A percentile compares a stretch with the other conserved stretches of the same genome.
Conservation (phyloP, 1,140 invertebrate genomes). For the Zaprionus lachaisei region DNA sequence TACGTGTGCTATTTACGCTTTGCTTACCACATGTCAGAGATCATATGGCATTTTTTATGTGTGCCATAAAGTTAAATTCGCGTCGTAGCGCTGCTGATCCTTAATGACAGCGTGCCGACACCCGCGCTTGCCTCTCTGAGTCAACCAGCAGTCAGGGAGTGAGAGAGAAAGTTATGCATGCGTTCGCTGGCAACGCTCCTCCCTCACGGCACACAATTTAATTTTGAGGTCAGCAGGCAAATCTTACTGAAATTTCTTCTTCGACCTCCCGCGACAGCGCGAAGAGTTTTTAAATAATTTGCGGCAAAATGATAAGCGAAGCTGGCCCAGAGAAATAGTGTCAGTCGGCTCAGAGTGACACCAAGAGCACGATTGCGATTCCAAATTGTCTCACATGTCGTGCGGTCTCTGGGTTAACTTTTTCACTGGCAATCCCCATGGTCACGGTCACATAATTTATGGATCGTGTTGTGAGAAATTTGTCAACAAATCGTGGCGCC, state of each 20-base stretch:
- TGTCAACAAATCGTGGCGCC: conserved; percentile 79
- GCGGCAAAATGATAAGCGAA: conserved; percentile 57
- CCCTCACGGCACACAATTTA: conserved; percentile 5
- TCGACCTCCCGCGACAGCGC: conserved; percentile 21
- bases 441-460: conserved; percentile 81
- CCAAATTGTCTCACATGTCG: conserved; percentile 76
- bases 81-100: conserved; percentile 53
- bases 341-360: conserved; percentile 44
- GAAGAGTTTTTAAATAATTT: conserved; percentile 67
- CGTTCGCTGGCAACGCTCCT: not conserved
- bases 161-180: conserved; percentile 38
- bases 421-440: conserved; percentile 38
- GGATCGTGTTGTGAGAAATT: conserved; percentile 75
- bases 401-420: conserved; percentile 39
- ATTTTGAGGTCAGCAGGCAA: conserved; percentile 32
- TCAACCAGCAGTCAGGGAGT: conserved; percentile 9
- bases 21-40: conserved; percentile 39
- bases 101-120: conserved; percentile 53
- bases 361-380: conserved; percentile 58
- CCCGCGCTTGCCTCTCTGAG: conserved; percentile 51
- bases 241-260: conserved; percentile 14
- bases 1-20: conserved; percentile 3
- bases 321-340: conserved; percentile 39
- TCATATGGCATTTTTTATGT: conserved; percentile 57
- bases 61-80: conserved; percentile 56